Base-by-base conservation (phyloP, 1,140 invertebrate species). In the Helicoverpa armigera region DNA sequence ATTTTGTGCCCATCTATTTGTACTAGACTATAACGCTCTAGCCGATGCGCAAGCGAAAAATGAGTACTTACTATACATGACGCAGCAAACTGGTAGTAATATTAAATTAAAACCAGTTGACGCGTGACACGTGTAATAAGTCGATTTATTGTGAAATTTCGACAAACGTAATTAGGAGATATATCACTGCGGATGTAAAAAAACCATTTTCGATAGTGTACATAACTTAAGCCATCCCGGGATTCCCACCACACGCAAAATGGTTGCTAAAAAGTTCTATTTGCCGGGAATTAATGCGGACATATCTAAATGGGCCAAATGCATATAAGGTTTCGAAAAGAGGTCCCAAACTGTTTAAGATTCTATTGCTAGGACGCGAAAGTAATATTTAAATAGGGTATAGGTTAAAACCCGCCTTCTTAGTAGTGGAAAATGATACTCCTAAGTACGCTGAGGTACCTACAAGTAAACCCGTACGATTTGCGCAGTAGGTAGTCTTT, bases 221-320 rank as follows among this genome's bases (percentile, higher is more conserved):
- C 78, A 79, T 50, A 16, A 31, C 16, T 29, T 73, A 31, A 61
- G 35, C 23, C 78, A 72, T 29, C 78, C 53, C 29, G 78, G 67
- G 2, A 58, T 72, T 14, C 31, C 43, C 7, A 60, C 65, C 7
- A 79, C 53, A 43, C 14, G 58, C 3, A 56, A 56, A 16, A 14
- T 56, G 14, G 4, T 56, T 1, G 4, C 14, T 5, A 16, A 9
- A n/a, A 18, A 7, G 5, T 56, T 16, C 54, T 60, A 13, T 13
- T 60, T 18, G 18, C 58, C 58, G 12, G 9, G 18, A 11, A 60
- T 60, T 18, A 60, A 23, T 3, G 12, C 18, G 2, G 58, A 60
- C 11, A 4, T 60, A 0, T 3, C 2, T 0, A 12, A 23, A 12
- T 60, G 58, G 58, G 18, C 3, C 0, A 12, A 12, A 29, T 60